Evolutionary conservation across 2,797 vertebrate genomes (phyloP), one percentile per base, ranked within the genome.

Genomic region (Sitta carolinensis): DNA sequence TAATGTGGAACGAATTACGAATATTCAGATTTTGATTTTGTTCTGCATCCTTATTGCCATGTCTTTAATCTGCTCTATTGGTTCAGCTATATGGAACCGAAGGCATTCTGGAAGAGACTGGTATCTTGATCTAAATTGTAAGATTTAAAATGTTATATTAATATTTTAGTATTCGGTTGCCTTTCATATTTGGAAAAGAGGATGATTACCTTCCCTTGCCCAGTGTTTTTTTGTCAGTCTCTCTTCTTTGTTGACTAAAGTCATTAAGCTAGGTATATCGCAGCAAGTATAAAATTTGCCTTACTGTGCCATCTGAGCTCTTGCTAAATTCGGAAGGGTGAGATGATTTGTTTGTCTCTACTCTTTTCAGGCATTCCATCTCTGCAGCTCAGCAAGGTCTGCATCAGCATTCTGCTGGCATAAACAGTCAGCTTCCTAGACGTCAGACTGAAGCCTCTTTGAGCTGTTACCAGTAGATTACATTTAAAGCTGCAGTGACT

Each of bases 51-150:
- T 99, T 96, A 98, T 99, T 96, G 99, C 98, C 95, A 99, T 99
- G 97, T 99, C 99, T 84, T 98, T 99, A 91, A 93, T 99, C 95
- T 99, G 99, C 97, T 99, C 99, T 55, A 98, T 99, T 69, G 99
- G 99, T 43, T 98, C 99, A 90, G 99, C 98, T 96, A 98, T 99
- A 97, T 99, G 99, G 99, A 99, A 99, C 97, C 98, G 97, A 97
- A 98, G 98, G 85, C 99, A 99, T 83, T 98, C 98, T 90, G 98
- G 98, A 92, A 98, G 97, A 85, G 99, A 99, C 98, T 99, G 99
- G 99, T 99, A 99, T 98, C 99, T 99, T 98, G 98, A 98, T 96
- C 98, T 99, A 92, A 99, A 98, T 96, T 99, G 99, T 99, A 99
- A 99, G 99, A 87, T 91, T 34, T 68, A 26, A 90, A 87, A 40